These are phyloP conservation scores for Urophycis tenuis DNA, from an alignment of 2,797 vertebrate species.

Conservation along the genomic window DNA sequence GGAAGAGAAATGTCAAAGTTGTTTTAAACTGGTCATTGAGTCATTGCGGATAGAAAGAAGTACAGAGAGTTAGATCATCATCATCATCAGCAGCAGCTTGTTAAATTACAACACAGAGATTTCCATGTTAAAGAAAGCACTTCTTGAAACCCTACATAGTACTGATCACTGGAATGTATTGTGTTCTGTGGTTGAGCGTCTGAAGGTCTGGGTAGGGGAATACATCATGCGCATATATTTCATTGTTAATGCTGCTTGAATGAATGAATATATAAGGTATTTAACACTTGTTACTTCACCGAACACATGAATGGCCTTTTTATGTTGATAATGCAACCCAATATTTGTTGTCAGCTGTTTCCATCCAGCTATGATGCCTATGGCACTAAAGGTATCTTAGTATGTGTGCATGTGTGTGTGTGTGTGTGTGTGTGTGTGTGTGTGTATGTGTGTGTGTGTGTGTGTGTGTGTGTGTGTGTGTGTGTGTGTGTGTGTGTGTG, in stretches of 20 bases:
- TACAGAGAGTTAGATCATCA: not conserved
- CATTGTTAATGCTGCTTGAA: not conserved
- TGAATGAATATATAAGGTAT: no score
- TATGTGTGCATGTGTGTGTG: conserved; percentile 9
- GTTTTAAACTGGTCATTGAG: conserved; percentile 36
- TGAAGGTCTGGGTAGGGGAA: not conserved
- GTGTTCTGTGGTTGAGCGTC: not conserved
- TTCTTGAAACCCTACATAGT: not conserved
- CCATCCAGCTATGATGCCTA: conserved; percentile 15
- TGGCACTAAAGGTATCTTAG: conserved; percentile 2
- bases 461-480: not conserved
- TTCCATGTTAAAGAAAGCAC: not conserved
- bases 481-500: conserved; percentile 8
- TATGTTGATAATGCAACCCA: conserved; percentile 1
- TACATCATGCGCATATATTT: not conserved
- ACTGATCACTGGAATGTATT: not conserved
- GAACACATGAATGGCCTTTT: not conserved
- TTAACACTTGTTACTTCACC: no score
- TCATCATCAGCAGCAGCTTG: not conserved
- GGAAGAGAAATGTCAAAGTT: conserved; percentile 41
- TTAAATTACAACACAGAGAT: not conserved
- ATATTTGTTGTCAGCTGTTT: conserved; percentile 27
- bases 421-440: conserved; percentile 2
- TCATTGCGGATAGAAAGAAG: conserved; percentile 29
- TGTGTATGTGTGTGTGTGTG: not conserved